Conservation (phyloP, 2,113 vertebrate genomes). For the Poecile atricapillus region DNA sequence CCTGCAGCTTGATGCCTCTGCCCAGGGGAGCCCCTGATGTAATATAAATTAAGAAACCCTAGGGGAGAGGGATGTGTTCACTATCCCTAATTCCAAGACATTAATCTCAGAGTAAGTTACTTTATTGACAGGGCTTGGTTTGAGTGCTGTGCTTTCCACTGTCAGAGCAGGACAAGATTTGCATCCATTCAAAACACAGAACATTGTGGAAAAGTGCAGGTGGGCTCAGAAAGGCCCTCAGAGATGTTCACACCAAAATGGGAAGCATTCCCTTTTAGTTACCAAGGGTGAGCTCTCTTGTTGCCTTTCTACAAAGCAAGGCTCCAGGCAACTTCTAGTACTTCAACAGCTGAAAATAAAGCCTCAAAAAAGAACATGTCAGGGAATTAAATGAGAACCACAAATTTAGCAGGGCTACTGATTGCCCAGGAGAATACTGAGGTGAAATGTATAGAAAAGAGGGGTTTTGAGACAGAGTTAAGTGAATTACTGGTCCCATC, state of each 20-base stretch:
- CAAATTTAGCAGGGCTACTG: slow-evolving; percentile 19
- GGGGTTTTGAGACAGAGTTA: background rate
- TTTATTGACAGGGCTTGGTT: background rate
- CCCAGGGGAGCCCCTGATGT: fast-evolving
- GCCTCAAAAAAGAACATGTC: slow-evolving; percentile 49
- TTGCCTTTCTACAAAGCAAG: background rate
- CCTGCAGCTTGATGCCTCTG: fast-evolving
- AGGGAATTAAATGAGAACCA: slow-evolving; percentile 52
- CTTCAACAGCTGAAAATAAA: slow-evolving; percentile 38
- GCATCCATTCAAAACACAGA: background rate
- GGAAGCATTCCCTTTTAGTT: background rate
- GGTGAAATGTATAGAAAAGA: slow-evolving; percentile 28
- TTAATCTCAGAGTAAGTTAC: background rate
- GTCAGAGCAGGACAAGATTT: background rate
- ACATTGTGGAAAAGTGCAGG: fast-evolving
- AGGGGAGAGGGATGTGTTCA: background rate
- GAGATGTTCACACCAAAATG: background rate
- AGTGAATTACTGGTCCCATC: slow-evolving; percentile 21
- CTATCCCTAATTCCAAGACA: background rate
- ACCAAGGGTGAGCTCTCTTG: background rate
- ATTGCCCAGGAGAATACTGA: slow-evolving; percentile 21
- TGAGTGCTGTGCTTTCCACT: fast-evolving
- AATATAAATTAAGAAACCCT: background rate
- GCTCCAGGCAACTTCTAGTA: slow-evolving; percentile 40
- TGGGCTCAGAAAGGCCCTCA: background rate